Conservation (phyloP, 1,140 invertebrate genomes). For the Penaeus japonicus region DNA sequence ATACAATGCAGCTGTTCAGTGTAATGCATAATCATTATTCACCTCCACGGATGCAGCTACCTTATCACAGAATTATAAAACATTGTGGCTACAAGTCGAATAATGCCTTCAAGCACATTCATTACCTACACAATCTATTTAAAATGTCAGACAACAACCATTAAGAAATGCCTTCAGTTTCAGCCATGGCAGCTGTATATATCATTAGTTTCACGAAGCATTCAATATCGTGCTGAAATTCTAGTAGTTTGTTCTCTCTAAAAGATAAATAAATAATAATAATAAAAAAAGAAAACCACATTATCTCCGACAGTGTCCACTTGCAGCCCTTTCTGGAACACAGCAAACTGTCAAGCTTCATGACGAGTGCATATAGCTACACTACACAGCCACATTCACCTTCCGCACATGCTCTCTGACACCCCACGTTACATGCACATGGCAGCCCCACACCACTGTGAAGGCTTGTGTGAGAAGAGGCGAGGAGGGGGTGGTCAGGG, state of each 20-base stretch:
- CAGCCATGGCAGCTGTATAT: not conserved
- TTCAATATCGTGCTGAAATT: not conserved
- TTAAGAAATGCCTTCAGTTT: conserved; percentile 23
- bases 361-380: not conserved
- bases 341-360: not conserved
- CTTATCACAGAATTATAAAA: conserved; percentile 45
- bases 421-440: too few relatives aligned
- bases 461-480: too few relatives aligned
- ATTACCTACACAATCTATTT: conserved; percentile 32
- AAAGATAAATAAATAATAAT: conserved; percentile 34
- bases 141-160: conserved; percentile 26
- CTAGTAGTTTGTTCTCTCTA: conserved; percentile 20
- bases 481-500: too few relatives aligned
- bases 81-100: conserved; percentile 23
- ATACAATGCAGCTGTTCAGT: conserved; percentile 6
- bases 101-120: conserved; percentile 23
- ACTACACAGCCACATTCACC: not conserved
- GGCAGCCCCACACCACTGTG: too few relatives aligned
- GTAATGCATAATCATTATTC: not conserved
- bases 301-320: conserved; percentile 24
- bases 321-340: conserved; percentile 4
- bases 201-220: not conserved
- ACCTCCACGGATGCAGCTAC: not conserved
- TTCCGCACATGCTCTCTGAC: not conserved
- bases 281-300: not conserved